Percentiles rank a stretch among this genome's conserved stretches.
Conservation (phyloP, 1,140 invertebrate genomes). For the Heliothis subflexa region DNA sequence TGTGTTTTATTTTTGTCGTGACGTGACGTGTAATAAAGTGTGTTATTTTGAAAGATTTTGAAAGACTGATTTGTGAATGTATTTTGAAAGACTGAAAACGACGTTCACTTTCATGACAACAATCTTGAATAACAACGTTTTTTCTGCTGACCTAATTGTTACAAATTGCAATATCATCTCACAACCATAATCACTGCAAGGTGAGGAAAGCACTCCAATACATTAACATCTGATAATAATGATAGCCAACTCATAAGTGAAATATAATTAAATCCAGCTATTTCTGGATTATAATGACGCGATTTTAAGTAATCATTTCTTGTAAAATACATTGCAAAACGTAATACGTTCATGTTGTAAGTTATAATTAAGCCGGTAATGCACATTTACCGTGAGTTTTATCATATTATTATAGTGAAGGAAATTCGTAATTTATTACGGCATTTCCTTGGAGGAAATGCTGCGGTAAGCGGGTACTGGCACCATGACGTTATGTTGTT, state of each 20-base stretch:
- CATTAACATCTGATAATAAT: conserved; percentile 8
- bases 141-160: neutral
- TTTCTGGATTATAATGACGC: conserved; percentile 21
- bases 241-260: conserved; percentile 19
- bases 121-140: too few species aligned
- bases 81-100: too few species aligned
- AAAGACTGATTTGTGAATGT: too few species aligned
- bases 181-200: neutral
- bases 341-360: conserved; percentile 26
- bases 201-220: conserved; percentile 1
- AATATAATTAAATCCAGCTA: conserved; percentile 26
- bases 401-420: conserved; percentile 8
- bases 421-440: conserved; percentile 32
- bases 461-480: conserved; percentile 11
- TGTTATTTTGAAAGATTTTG: neutral
- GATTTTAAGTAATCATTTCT: conserved; percentile 17
- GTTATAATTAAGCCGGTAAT: neutral
- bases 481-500: conserved; percentile 6
- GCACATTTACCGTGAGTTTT: neutral
- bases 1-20: neutral
- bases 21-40: neutral
- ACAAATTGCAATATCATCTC: conserved; percentile 11
- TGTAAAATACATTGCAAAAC: neutral
- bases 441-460: conserved; percentile 44
- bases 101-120: too few species aligned